Base-by-base conservation (phyloP, 2,797 vertebrate species). In the Phoxinus dragarum region DNA sequence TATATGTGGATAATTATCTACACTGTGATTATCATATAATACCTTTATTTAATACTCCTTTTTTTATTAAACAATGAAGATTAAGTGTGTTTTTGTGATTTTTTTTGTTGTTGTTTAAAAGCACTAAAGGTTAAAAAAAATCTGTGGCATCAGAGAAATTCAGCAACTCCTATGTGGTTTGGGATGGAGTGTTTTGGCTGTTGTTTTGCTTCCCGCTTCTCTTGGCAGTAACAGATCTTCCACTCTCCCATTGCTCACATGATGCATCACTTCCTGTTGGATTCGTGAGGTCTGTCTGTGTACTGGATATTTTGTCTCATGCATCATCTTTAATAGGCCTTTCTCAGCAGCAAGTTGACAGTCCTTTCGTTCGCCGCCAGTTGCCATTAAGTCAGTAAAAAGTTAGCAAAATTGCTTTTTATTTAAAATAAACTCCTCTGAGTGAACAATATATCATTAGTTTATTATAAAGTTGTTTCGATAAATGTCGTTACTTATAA, bases 31-130 rank as follows among this genome's bases (percentile, higher is more conserved):
- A 93, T 93, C 91, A 90, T 84, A 88, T 89, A 80, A 86, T 92
- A 89, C 93, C 90, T 94, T 94, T 95, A 96, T 96, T 96, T 96
- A 96, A 96, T 95, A 94, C 92, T 88, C 90, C 93, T 96, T 96
- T 86, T 90, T 90, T 90, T 88, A 90, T 86, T 90, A 91, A 91
- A 92, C 75, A 78, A n/a, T 88, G 82, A 72, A 23, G 23, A 84
- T 83, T 79, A 5, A 12, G 11, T 49, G 27, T 56, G 16, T 66
- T 83, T 52, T 82, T 36, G n/a, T 75, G 31, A 7, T 68, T 64
- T 71, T 64, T 17, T 16, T 1, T 52, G 5, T 23, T 23, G 10
- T 23, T 9, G 10, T 27, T 27, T 27, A 27, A 27, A 36, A 27
- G 5, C 52, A 16, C 54, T 31, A 61, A 17, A 17, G 17, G 31